Conservation (phyloP, 2,113 vertebrate species). For the Oryzias javanicus region DNA sequence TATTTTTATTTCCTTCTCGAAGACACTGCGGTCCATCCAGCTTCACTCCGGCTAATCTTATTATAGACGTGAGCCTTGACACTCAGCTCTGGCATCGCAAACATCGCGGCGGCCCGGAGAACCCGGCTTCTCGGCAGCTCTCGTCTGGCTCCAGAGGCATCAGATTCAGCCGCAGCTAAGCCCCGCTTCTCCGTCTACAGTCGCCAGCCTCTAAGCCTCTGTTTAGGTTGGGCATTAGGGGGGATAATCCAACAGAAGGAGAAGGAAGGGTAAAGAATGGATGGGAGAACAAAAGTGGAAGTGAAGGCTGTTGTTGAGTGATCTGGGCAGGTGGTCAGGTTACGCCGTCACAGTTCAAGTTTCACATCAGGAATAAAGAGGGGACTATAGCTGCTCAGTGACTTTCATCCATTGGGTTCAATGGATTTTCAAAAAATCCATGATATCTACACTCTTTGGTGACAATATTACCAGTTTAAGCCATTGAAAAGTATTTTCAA, state of each 20-base stretch:
- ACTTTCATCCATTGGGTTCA: no score
- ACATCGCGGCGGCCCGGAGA: constrained; percentile 22
- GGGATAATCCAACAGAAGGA: constrained; percentile 57
- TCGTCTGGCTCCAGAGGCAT: constrained; percentile 67
- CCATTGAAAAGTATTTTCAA: no score
- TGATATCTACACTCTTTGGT: no score
- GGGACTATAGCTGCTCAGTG: no score
- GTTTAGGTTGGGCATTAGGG: constrained; percentile 77
- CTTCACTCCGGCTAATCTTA: constrained; percentile 33
- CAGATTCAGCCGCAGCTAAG: constrained; percentile 64
- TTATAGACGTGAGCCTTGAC: constrained; percentile 9
- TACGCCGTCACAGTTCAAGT: no score
- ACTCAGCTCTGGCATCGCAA: constrained; percentile 25
- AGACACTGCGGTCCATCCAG: not conserved
- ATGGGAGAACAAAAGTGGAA: constrained; percentile 21
- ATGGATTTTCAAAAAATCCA: no score
- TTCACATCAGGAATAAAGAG: no score
- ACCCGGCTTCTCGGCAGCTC: constrained; percentile 32
- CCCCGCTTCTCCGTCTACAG: constrained; percentile 46
- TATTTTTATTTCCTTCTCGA: not conserved
- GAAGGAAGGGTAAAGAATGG: constrained; percentile 30
- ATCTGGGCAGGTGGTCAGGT: constrained; percentile 15
- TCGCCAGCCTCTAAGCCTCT: constrained; percentile 73
- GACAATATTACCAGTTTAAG: no score
- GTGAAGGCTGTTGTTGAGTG: constrained; percentile 46